Evolutionary conservation across 1,140 invertebrate species (phyloP).

Genomic region (Adelges cooleyi): DNA sequence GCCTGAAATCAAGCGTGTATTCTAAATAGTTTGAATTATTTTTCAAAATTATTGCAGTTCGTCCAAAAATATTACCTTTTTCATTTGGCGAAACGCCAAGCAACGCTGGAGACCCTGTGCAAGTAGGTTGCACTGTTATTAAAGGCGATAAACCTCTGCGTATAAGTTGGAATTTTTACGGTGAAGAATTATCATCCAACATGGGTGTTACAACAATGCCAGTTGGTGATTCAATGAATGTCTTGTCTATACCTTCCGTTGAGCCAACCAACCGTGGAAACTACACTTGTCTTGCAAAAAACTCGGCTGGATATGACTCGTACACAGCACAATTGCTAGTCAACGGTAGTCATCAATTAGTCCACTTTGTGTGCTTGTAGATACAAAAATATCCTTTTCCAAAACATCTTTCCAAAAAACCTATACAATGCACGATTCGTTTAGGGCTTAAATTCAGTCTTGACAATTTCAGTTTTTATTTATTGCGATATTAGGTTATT

Average conservation of each 20-base stretch:
- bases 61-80: constrained; percentile 45
- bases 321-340: constrained; percentile 40
- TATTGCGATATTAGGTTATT: constrained; percentile 21
- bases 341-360: constrained; percentile 28
- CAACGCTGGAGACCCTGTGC: constrained; percentile 51
- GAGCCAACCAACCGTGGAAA: constrained; percentile 59
- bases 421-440: too few species aligned
- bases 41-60: constrained; percentile 34
- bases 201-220: constrained; percentile 33
- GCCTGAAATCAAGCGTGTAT: not conserved
- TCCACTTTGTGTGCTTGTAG: not conserved
- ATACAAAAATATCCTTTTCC: not conserved
- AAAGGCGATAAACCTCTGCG: constrained; percentile 56
- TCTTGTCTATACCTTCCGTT: constrained; percentile 38
- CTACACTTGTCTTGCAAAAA: constrained; percentile 62
- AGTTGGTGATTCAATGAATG: constrained; percentile 44
- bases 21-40: not conserved
- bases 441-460: too few species aligned
- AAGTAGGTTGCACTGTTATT: constrained; percentile 55
- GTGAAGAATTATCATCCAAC: constrained; percentile 25
- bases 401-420: not conserved
- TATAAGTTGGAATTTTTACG: constrained; percentile 46
- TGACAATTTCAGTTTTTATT: not conserved
- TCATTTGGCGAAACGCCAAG: constrained; percentile 39
- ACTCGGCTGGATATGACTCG: constrained; percentile 39